These are phyloP conservation scores for Physeter macrocephalus DNA, from an alignment of 2,113 vertebrate species.

Conservation along the genomic window DNA sequence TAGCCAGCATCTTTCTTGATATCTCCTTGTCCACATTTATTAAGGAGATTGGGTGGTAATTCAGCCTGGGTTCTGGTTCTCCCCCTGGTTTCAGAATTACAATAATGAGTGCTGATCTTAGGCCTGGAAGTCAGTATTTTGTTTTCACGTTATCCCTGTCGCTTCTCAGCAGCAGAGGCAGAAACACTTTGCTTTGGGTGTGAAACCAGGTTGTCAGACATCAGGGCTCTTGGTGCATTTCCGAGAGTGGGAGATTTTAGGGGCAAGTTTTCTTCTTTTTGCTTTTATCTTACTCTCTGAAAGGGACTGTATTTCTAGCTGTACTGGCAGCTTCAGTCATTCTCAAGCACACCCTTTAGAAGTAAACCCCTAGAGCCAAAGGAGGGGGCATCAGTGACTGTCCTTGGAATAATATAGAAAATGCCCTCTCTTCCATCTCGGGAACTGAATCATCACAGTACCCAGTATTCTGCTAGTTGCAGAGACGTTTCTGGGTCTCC, in stretches of 20 bases:
- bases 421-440: neutral
- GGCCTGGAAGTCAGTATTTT: constrained; percentile 64
- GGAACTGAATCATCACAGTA: neutral
- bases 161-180: constrained; percentile 35
- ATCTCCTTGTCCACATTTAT: constrained; percentile 79
- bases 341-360: neutral
- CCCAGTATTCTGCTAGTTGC: neutral
- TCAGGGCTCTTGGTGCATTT: neutral
- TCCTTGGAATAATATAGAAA: neutral
- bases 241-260: neutral
- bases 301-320: neutral
- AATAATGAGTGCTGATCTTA: constrained; percentile 67
- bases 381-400: neutral
- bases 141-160: neutral
- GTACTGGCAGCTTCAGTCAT: neutral
- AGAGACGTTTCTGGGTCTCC: neutral
- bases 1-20: constrained; percentile 80
- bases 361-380: neutral
- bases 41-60: constrained; percentile 79
- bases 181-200: neutral
- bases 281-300: neutral
- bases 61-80: constrained; percentile 77
- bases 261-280: neutral
- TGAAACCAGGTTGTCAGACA: neutral
- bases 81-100: constrained; percentile 73